These are phyloP conservation scores for Epinephelus awoara DNA, from an alignment of 2,797 vertebrate genomes.

Conservation along the genomic window DNA sequence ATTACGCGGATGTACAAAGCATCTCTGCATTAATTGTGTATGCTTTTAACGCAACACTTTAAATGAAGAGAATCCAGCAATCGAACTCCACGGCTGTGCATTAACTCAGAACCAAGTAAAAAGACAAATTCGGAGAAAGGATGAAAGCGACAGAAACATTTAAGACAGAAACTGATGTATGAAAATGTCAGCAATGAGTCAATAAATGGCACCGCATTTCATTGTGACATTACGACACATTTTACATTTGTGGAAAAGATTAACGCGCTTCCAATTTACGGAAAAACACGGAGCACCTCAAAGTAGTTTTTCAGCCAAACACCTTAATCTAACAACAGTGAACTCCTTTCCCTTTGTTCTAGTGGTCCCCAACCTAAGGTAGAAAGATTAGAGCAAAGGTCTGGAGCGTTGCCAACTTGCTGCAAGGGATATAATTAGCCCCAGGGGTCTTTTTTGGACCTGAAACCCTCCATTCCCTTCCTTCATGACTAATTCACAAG, in stretches of 20 bases:
- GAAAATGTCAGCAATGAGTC: conserved; percentile 60
- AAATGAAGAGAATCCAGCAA: conserved; percentile 20
- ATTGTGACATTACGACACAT: conserved; percentile 1
- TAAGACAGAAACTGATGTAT: conserved; percentile 17
- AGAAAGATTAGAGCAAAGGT: conserved; percentile 68
- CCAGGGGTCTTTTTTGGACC: conserved; percentile 77
- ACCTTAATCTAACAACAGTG: conserved; percentile 58
- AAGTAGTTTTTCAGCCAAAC: conserved; percentile 42
- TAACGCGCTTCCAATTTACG: neutral
- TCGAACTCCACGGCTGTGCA: conserved; percentile 25
- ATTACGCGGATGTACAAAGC: conserved; percentile 31
- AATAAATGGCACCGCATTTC: conserved; percentile 37
- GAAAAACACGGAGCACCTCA: neutral
- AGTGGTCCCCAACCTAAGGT: conserved; percentile 63
- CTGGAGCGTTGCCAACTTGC: conserved; percentile 67
- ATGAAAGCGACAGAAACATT: conserved; percentile 4
- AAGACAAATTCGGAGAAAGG: neutral
- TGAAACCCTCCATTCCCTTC: conserved; percentile 65
- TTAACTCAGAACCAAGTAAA: conserved; percentile 14
- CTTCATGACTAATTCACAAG: conserved; percentile 82
- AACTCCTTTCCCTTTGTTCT: conserved; percentile 56
- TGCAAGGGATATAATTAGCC: conserved; percentile 84
- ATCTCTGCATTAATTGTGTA: conserved; percentile 39
- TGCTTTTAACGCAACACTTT: conserved; percentile 19
- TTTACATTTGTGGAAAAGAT: conserved; percentile 25